phyloP scores from a whole-genome alignment of 2,797 vertebrate genomes.

The Heliangelus exortis region DNA sequence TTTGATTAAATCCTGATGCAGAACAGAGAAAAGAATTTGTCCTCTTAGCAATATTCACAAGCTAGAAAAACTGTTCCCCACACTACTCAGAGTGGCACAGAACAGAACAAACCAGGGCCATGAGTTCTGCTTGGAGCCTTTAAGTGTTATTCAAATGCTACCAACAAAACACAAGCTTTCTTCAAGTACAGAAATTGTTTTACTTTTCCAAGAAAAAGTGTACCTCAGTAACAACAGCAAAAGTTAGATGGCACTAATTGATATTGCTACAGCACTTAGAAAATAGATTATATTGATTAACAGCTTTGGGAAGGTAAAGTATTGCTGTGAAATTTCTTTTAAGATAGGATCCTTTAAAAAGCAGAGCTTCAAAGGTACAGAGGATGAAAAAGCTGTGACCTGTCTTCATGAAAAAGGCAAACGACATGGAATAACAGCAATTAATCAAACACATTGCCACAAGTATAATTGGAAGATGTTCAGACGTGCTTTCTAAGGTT shows the following conservation, averaged over 20 bases:
- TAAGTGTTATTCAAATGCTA: neutral
- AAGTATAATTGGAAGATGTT: neutral
- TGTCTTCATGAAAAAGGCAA: neutral
- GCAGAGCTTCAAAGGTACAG: neutral
- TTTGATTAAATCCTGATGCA: neutral
- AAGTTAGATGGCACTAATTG: neutral
- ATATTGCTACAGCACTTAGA: neutral
- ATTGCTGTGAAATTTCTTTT: neutral
- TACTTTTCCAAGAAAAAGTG: neutral
- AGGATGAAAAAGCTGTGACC: neutral
- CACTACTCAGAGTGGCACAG: fast-evolving
- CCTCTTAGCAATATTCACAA: neutral
- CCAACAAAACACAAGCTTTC: neutral
- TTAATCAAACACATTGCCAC: neutral
- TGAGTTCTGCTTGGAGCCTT: neutral
- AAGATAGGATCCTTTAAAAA: neutral
- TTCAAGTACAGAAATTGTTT: neutral
- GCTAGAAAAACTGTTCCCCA: neutral
- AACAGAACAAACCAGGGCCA: neutral
- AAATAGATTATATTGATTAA: neutral
- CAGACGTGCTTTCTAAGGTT: neutral
- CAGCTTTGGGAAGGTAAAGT: neutral
- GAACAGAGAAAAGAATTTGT: neutral
- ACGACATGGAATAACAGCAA: neutral
- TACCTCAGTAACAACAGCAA: neutral